Evolutionary conservation across 2,888 invertebrate genomes (phyloP).

Genomic region (Podotricha telesiphe): DNA sequence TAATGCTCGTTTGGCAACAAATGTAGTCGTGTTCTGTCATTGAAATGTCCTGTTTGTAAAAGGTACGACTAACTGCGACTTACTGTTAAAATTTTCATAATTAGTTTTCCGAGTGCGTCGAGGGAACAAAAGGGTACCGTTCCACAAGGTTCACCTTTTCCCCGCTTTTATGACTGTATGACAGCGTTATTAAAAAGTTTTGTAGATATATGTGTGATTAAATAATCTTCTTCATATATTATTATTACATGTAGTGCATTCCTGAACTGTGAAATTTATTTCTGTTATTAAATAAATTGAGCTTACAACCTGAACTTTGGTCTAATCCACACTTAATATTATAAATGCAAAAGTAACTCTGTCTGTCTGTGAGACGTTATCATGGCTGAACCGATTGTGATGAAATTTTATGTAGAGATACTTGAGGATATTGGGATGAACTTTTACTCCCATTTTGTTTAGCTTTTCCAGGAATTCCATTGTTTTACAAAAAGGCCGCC

Average conservation of each 20-base stretch:
- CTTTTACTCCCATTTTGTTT: no score
- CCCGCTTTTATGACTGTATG: conserved; percentile 42
- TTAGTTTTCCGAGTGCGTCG: conserved; percentile 39
- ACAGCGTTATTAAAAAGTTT: conserved; percentile 44
- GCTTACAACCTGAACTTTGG: no score
- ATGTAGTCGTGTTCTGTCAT: neutral
- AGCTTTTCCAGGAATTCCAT: no score
- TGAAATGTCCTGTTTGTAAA: conserved; percentile 26
- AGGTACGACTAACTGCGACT: conserved; percentile 22
- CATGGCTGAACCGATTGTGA: no score
- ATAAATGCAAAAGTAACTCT: no score
- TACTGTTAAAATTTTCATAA: conserved; percentile 41
- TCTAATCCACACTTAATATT: no score
- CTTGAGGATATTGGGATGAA: no score
- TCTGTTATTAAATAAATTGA: no score
- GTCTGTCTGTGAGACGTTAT: no score
- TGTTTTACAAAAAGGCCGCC: no score
- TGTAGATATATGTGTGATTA: conserved; percentile 19
- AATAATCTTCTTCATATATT: conserved; percentile 16
- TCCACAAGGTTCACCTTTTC: conserved; percentile 44
- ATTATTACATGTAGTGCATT: neutral
- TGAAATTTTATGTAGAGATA: no score
- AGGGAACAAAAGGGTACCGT: conserved; percentile 40
- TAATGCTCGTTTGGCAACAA: conserved; percentile 19
- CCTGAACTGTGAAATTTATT: neutral